These are phyloP conservation scores for Streblospio benedicti DNA, from an alignment of 1,140 invertebrate species.

Conservation along the genomic window DNA sequence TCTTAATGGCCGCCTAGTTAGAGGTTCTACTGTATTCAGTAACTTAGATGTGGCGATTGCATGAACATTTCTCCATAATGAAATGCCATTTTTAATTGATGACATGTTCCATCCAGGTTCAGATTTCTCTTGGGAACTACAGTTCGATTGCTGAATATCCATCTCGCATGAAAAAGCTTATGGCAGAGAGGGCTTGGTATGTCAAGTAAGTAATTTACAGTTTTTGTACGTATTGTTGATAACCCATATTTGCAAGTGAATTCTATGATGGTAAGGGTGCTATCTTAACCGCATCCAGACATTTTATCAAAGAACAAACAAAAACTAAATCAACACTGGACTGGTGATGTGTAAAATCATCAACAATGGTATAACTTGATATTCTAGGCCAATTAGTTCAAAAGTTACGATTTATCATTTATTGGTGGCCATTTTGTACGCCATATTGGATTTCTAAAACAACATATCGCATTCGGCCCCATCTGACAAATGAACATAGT, in stretches of 20 bases:
- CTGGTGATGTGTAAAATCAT: neutral
- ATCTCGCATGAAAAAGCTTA: constrained; percentile 32
- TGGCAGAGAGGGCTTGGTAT: constrained; percentile 33
- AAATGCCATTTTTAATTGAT: too few relatives aligned
- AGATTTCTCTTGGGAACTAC: constrained; percentile 36
- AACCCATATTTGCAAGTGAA: neutral
- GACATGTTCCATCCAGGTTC: too few relatives aligned
- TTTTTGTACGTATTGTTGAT: neutral
- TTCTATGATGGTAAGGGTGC: too few relatives aligned
- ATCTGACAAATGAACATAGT: neutral
- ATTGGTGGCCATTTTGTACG: neutral
- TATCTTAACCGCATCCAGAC: too few relatives aligned
- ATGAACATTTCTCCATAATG: too few relatives aligned
- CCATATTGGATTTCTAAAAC: neutral
- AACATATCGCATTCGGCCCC: neutral
- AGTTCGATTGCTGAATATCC: constrained; percentile 36
- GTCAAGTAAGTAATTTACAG: constrained; percentile 29
- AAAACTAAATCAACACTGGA: too few relatives aligned
- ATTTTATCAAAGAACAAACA: too few relatives aligned
- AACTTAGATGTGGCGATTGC: too few relatives aligned
- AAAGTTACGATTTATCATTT: neutral
- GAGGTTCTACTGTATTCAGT: too few relatives aligned
- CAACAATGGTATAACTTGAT: neutral
- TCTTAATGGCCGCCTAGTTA: too few relatives aligned
- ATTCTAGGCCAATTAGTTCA: neutral